Base-by-base conservation (phyloP, 2,888 invertebrate genomes). In the Masnerella sp. region DNA sequence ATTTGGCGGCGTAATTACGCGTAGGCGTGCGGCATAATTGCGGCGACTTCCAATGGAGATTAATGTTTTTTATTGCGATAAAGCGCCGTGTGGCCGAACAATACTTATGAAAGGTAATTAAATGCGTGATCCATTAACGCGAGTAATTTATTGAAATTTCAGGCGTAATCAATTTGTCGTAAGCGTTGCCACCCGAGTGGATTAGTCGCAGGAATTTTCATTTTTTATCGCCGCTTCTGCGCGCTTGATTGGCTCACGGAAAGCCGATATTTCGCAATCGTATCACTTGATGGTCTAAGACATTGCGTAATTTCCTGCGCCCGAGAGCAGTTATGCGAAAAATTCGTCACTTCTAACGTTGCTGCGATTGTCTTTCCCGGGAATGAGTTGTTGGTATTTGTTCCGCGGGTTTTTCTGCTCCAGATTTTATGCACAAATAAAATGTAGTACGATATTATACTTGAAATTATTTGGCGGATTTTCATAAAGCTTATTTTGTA, bases 1-100 rank as follows among this genome's bases (percentile, higher is more conserved):
- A 75, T 75, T 75, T 59, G 71, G 68, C 45, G 71, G 51, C 49
- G 61, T 69, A 74, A 74, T 74, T 74, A 71, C 67, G 47, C 36
- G 67, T 61, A 65, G 42, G 51, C 67, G 67, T 49, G 22, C 42
- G 56, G 42, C 71, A 30, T 59, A 62, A 59, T 68, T 71, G 45
- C 58, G 69, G 38, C 9, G 58, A 62, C 67, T 71, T 68, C 52
- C 62, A 70, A 75, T 71, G 62, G 68, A 75, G 59, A 68, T 74
- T 74, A 58, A 70, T 70, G 67, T 47, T 74, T 64, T 59, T 67
- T 68, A 67, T 49, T 47, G 47, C 64, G 45, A 45, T 30, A 56
- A 68, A 73, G 42, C 51, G 49, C 28, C 18, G 30, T 49, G 47
- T 30, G 11, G 18, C 36, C 43, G 58, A 56, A 52, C 65, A 65